These are phyloP conservation scores for Pangasianodon hypophthalmus DNA, from an alignment of 2,113 vertebrate species.

Conservation along the genomic window DNA sequence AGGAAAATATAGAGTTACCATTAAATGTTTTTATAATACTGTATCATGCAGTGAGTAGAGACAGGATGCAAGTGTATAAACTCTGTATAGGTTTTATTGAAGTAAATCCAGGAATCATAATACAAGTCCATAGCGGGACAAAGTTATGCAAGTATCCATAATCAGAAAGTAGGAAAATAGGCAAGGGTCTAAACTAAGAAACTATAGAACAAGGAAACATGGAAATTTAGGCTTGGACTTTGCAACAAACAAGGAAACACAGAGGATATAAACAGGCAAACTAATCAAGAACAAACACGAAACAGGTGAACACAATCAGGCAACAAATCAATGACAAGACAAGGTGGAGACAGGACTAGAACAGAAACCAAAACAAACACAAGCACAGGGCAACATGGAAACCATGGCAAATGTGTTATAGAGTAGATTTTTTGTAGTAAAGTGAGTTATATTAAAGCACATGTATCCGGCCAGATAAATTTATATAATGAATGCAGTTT, in stretches of 20 bases:
- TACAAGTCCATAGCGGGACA: background rate
- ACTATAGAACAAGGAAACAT: background rate
- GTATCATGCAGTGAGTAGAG: background rate
- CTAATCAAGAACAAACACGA: background rate
- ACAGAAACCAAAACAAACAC: background rate
- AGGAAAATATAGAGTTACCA: too few species aligned
- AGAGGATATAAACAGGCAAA: background rate
- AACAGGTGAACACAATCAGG: background rate
- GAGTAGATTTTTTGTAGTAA: background rate
- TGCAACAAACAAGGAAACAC: background rate
- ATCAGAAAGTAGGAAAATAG: background rate
- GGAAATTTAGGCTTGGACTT: background rate
- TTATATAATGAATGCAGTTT: background rate
- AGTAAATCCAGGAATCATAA: background rate
- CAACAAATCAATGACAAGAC: background rate
- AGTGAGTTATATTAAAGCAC: background rate
- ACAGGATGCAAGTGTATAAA: background rate
- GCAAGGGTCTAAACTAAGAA: background rate
- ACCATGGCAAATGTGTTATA: background rate
- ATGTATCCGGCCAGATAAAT: background rate
- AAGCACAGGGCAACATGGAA: background rate
- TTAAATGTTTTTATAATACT: background rate
- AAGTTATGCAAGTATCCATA: background rate
- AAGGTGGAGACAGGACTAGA: background rate
- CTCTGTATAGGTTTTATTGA: background rate